Evolutionary conservation across 1,140 invertebrate genomes (phyloP), one percentile per base, ranked within the genome.

Genomic region (Dufourea novaeangliae): DNA sequence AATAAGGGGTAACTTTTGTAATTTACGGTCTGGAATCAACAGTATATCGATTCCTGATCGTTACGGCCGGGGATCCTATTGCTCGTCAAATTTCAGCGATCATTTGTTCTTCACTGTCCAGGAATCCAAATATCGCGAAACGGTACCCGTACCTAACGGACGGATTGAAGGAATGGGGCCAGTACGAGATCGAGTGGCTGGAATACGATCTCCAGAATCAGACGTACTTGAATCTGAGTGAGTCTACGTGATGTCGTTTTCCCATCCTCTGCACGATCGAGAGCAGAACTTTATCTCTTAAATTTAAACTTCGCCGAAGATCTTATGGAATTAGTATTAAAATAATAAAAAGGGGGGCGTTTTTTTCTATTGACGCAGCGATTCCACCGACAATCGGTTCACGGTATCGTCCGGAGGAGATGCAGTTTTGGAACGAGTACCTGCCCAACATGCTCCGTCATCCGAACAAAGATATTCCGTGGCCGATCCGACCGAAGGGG

Each of bases 141-240:
- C 91, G 92, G 71, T 92, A 93, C 39, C 90, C 89, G 72, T 95
- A 93, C 91, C 89, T 93, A 46, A 94, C 93, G 12, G 91, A 94
- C 4, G 93, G 93, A 80, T 91, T 91, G 57, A 93, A 93, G 73
- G 94, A 95, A 63, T 95, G 94, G 95, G 92, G 91, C 71, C 94
- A 94, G 79, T 96, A 95, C 82, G 95, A 96, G 62, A 88, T 95
- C 11, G 95, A 96, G 54, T 98, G 97, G 97, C 96, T 96, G 0
- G 94, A 95, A 68, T 98, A 96, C 83, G 95, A 96, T 83, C 90
- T 93, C 4, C 91, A 93, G 1, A 94, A 95, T 78, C 95, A 97
- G 87, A 94, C 94, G 20, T 97, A 96, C 91, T 92, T 97, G 29
- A 94, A 95, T 91, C 91, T 97, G 57, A 95, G 96, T 97, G 93